These are phyloP conservation scores for Copsychus sechellarum DNA, from an alignment of 2,113 vertebrate genomes.

Conservation along the genomic window DNA sequence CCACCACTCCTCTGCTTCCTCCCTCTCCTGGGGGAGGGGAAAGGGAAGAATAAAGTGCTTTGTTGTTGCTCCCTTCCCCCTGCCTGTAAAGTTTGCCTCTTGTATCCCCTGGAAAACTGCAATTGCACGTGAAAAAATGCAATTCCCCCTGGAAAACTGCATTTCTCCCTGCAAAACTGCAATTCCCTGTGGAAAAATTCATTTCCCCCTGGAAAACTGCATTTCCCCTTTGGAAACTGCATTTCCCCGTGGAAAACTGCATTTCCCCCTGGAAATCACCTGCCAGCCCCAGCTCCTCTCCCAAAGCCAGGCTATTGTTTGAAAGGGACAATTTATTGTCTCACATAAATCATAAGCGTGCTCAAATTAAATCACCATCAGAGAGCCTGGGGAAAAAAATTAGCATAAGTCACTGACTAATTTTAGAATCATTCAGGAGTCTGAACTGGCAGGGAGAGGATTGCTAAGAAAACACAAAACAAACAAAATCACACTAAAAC, in stretches of 20 bases:
- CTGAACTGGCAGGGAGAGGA: not conserved
- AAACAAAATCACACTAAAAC: not conserved
- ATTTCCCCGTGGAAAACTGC: no score
- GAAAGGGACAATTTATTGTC: not conserved
- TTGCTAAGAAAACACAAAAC: not conserved
- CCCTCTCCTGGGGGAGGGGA: constrained; percentile 60
- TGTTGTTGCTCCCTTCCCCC: constrained; percentile 63
- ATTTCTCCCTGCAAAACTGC: not conserved
- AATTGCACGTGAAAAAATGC: not conserved
- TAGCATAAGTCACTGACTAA: not conserved
- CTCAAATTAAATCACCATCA: not conserved
- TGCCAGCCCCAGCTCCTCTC: not conserved
- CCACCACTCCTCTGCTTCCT: constrained; percentile 52
- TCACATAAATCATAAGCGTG: not conserved
- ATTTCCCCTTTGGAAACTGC: no score
- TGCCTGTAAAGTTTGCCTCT: not conserved
- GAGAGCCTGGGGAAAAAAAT: not conserved
- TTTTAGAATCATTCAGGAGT: not conserved
- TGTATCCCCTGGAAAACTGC: not conserved
- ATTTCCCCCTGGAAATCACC: not conserved
- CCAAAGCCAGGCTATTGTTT: not conserved
- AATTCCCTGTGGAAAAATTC: not conserved
- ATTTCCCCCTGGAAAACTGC: no score
- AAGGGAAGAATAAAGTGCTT: constrained; percentile 60
- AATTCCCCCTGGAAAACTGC: no score